Base-by-base conservation (phyloP, 2,797 vertebrate species). In the Phrynocephalus guinanensis region DNA sequence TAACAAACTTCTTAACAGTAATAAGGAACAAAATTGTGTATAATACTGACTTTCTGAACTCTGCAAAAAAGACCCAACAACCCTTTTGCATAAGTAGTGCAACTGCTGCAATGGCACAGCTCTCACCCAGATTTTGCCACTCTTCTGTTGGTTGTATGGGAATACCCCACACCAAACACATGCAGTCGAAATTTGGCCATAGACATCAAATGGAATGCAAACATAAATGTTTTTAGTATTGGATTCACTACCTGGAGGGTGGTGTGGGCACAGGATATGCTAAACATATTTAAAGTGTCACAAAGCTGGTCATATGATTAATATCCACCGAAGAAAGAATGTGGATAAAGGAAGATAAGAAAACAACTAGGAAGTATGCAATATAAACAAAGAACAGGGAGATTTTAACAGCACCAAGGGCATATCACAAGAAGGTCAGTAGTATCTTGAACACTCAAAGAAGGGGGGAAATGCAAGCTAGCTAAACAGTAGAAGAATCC, bases 331-430 rank as follows among this genome's bases (percentile, higher is more conserved):
- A 78, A 0, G 0, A 72, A 87, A 90, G 84, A 86, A 86, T 75
- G 79, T n/a, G 18, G 10, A 5, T n/a, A 20, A 78, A 78, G 72
- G 84, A 85, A 91, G 83, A 71, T 75, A 87, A 89, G 56, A 89
- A 78, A 70, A 89, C 81, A 9, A 13, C n/a, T 89, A 70, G 88
- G 7, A 68, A 82, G 63, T n/a, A 5, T 85, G 48, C 66, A 90
- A 80, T 73, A 84, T 75, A 82, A 92, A 85, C 48, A 91, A 86
- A 6, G 50, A 28, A 85, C 28, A 66, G 87, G 73, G 63, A 13
- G n/a, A 38, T 48, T 89, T 86, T 91, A 88, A 78, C 89, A n/a
- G 6, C 60, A 3, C 8, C 56, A 50, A 68, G 85, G 28, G 80
- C 8, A 82, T 33, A 28, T 2, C 71, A 73, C 68, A 88, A 90